Evolutionary conservation across 2,888 invertebrate species (phyloP), one percentile per base, ranked within the genome.

Genomic region (Catocala fraxini): DNA sequence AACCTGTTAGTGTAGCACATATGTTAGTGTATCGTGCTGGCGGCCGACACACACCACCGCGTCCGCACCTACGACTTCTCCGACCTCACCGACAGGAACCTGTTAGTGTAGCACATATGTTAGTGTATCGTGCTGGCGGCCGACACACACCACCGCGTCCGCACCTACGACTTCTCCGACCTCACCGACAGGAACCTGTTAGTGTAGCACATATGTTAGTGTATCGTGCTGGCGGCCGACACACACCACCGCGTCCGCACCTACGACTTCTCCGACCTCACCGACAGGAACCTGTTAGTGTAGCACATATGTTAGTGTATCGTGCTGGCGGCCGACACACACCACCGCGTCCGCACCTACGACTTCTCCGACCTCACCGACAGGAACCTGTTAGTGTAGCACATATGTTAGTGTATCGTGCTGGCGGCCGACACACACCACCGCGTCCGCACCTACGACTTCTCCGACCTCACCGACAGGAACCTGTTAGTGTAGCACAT

Each of bases 241-340:
- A 42, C 42, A 0, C 42, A 42, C 11, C 42, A 42, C 42, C 42
- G 42, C 9, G 42, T 42, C 9, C 42, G 42, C n/a, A 0, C 4
- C 42, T 42, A 42, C 42, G 42, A 42, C 42, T 42, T 42, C 42
- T 11, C 42, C 42, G 42, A 42, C 42, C 42, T 42, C 42, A 42
- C 42, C 42, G 42, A 42, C 42, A 9, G 42, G 42, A 42, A 42
- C 42, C 42, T 42, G 42, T 42, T 11, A 42, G 42, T 42, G n/a
- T 35, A 35, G 35, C 35, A 35, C 35, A 35, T 35, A 35, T 35
- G 35, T 35, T 35, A 35, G 35, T 35, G 35, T 35, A 35, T 35
- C 35, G 35, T 35, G 35, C 35, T 35, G 35, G 35, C 35, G 35
- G 35, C 35, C 35, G 35, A 42, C 42, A 42, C 42, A 0, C 42